phyloP scores from a whole-genome alignment of 2,113 vertebrate genomes.

The Falcunculus frontatus region DNA sequence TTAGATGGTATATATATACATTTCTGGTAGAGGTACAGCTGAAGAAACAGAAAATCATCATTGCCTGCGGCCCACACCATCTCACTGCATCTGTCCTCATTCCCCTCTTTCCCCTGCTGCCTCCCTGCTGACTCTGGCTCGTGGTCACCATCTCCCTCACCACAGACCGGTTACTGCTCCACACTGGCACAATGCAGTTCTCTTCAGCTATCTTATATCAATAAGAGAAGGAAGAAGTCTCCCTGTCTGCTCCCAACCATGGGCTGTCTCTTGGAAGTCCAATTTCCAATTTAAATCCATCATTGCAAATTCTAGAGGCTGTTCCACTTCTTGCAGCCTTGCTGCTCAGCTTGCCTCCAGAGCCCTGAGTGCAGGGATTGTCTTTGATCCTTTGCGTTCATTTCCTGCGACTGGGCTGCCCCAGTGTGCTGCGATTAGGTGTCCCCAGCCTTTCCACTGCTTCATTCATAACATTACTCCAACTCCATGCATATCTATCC shows the following conservation, averaged over 20 bases:
- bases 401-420: not conserved
- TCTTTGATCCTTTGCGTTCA: not conserved
- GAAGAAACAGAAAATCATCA: not conserved
- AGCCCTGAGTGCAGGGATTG: not conserved
- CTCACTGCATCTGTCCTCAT: not conserved
- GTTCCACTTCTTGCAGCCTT: not conserved
- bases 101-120: not conserved
- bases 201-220: not conserved
- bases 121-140: not conserved
- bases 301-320: not conserved
- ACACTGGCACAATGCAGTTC: accelerated
- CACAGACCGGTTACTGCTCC: not conserved
- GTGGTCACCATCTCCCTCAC: not conserved
- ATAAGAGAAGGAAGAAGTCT: not conserved
- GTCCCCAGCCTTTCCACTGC: not conserved
- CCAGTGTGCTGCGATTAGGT: not conserved
- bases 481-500: not conserved
- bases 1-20: not conserved
- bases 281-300: not conserved
- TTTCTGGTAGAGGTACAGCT: not conserved
- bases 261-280: not conserved
- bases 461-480: not conserved
- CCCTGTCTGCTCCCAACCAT: not conserved
- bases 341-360: not conserved
- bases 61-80: accelerated